Evolutionary conservation across 2,113 vertebrate species (phyloP).

Genomic region (Bothrops jararaca): DNA sequence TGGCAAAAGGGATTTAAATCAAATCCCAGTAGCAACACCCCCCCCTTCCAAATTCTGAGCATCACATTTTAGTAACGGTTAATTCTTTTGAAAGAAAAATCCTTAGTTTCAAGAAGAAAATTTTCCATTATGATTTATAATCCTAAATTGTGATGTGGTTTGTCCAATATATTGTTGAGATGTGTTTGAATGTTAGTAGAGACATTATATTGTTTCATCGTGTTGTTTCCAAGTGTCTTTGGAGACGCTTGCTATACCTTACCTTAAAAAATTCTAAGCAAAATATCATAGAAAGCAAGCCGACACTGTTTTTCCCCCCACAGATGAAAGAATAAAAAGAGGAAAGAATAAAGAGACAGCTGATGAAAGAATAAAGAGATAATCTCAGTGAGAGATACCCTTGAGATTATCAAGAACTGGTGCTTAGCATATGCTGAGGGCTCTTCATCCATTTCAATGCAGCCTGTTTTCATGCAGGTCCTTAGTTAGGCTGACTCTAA

Average conservation of each 20-base stretch:
- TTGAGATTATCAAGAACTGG: not conserved
- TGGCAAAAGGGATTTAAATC: not conserved
- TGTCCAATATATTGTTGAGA: too few species aligned
- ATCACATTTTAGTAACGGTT: not conserved
- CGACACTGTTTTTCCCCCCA: not conserved
- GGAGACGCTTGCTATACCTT: not conserved
- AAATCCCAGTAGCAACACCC: not conserved
- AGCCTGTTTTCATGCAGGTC: not conserved
- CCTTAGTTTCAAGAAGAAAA: not conserved
- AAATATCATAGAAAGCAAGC: not conserved
- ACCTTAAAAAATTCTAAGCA: not conserved
- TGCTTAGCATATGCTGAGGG: not conserved
- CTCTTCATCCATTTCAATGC: not conserved
- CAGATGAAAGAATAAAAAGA: not conserved
- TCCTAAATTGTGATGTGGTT: too few species aligned
- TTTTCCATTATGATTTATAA: not conserved
- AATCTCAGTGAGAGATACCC: not conserved
- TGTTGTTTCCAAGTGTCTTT: not conserved
- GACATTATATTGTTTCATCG: not conserved
- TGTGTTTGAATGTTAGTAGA: too few species aligned
- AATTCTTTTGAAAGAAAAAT: not conserved
- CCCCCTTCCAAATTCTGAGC: not conserved
- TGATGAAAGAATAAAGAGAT: not conserved
- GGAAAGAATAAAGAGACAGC: not conserved
- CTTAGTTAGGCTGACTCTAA: not conserved